Percentiles rank a stretch among this genome's conserved stretches.
Evolutionary conservation across 2,113 vertebrate species (phyloP).

Genomic region (Pedionomus torquatus): DNA sequence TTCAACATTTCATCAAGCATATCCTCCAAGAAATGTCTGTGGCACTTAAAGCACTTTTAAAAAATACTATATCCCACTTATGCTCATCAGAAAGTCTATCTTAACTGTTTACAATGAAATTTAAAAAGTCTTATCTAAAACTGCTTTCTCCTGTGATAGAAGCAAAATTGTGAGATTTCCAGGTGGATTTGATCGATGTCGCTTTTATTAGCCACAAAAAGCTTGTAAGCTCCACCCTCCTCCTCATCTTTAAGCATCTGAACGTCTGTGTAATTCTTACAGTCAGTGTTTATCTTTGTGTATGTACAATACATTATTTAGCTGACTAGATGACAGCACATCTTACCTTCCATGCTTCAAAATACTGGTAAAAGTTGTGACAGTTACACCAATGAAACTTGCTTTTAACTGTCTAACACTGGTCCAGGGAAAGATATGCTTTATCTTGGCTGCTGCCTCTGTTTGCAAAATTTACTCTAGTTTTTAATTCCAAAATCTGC

Average conservation of each 20-base stretch:
- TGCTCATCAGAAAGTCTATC: neutral
- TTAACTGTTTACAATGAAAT: neutral
- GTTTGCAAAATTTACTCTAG: neutral
- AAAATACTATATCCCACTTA: neutral
- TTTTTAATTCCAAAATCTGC: neutral
- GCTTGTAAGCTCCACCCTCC: no score
- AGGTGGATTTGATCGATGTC: neutral
- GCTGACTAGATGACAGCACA: neutral
- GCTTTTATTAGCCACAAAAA: neutral
- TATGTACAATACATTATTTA: neutral
- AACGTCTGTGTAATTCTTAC: neutral
- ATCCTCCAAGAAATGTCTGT: neutral
- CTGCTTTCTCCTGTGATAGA: neutral
- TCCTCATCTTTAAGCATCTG: no score
- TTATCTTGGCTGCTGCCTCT: neutral
- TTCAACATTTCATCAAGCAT: neutral
- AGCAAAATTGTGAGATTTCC: neutral
- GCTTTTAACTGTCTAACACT: neutral
- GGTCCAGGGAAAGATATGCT: neutral
- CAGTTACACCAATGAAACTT: neutral
- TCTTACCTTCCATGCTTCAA: neutral
- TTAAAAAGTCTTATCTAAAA: neutral
- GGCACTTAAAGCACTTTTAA: neutral
- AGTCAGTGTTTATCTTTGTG: neutral
- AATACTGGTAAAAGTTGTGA: neutral